A percentile compares a stretch with the other conserved stretches of the same genome.
Conservation (phyloP, 2,797 vertebrate species). For the Tolypeutes matacus region DNA sequence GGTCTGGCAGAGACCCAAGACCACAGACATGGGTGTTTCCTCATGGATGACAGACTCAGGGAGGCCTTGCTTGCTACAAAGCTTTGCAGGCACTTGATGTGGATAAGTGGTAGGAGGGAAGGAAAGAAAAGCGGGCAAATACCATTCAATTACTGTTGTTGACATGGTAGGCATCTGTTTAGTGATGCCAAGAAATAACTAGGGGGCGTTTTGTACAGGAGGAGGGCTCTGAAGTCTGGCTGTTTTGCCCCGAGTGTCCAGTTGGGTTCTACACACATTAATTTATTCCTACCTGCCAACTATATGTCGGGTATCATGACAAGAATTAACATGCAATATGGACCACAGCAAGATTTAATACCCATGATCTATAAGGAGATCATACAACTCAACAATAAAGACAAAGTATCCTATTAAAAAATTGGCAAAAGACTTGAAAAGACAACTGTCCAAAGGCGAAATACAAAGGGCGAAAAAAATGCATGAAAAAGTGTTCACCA, state of each 20-base stretch:
- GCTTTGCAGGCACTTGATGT: background rate
- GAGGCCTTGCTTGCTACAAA: background rate
- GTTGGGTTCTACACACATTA: background rate
- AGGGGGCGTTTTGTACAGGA: background rate
- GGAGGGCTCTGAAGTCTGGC: background rate
- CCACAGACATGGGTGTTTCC: background rate
- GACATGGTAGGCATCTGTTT: no score
- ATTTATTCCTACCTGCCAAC: background rate
- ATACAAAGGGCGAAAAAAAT: no score
- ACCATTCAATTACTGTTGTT: background rate
- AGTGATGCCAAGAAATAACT: background rate
- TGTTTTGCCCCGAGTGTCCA: background rate
- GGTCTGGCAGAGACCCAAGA: background rate
- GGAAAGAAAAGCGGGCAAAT: background rate
- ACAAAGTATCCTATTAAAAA: no score
- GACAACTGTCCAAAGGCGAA: no score
- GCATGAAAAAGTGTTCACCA: no score
- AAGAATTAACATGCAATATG: background rate
- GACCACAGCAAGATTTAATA: background rate
- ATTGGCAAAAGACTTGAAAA: no score
- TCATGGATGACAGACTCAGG: rapidly evolving
- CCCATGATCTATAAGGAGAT: no score
- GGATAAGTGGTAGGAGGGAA: background rate
- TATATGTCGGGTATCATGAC: background rate
- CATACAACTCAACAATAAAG: no score